Conservation (phyloP, 2,113 vertebrate genomes). For the Elgaria multicarinata region DNA sequence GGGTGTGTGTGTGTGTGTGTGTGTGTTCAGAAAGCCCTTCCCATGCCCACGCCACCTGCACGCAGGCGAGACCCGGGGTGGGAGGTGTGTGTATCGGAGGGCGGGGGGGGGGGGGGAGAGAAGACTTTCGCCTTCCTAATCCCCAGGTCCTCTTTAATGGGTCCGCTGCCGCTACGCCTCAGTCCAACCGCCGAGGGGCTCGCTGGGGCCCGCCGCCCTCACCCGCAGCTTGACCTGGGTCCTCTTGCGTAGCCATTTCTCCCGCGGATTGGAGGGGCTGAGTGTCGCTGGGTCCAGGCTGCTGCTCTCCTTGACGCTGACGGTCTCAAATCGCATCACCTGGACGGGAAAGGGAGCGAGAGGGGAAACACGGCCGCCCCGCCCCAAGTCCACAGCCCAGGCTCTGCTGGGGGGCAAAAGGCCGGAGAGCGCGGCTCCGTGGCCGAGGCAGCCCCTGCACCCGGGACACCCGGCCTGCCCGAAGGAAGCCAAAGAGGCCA, state of each 20-base stretch:
- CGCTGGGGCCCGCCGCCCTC: not conserved
- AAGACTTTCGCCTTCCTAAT: not conserved
- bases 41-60: no score
- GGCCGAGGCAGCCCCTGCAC: not conserved
- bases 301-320: conserved; percentile 83
- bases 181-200: not conserved
- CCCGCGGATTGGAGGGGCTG: conserved; percentile 87
- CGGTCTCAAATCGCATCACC: conserved; percentile 92
- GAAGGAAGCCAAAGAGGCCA: not conserved
- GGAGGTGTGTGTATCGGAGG: no score
- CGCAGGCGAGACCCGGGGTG: no score
- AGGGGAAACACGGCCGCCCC: not conserved
- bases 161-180: no score
- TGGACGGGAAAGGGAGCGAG: conserved; percentile 63
- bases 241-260: conserved; percentile 95
- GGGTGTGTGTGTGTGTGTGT: no score
- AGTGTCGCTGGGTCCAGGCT: conserved; percentile 81
- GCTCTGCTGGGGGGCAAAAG: no score
- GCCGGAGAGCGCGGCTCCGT: no score
- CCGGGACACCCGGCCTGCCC: not conserved
- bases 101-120: not conserved
- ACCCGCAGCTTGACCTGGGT: conserved; percentile 97
- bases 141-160: no score
- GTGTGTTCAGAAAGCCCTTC: no score
- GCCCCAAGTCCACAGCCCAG: not conserved